Evolutionary conservation across 2,888 invertebrate species (phyloP), one percentile per base, ranked within the genome.

Genomic region (Adineta ricciae): DNA sequence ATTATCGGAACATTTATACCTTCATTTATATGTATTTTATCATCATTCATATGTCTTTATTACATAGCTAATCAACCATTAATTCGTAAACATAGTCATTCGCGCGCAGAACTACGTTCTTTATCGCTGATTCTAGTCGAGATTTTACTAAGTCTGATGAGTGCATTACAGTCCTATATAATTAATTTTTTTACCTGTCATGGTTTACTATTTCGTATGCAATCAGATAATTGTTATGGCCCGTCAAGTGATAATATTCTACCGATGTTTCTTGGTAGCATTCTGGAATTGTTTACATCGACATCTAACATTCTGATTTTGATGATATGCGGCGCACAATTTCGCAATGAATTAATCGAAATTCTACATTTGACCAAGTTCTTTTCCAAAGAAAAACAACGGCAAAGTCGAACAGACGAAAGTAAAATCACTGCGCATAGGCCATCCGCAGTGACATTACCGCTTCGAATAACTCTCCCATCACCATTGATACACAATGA

Each of bases 51-150:
- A 19, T 73, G 73, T 73, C 41, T 73, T 21, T 73, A 73, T 41
- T 73, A 73, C 38, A 73, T 73, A 38, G 24, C 73, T 2, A 73
- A 73, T 73, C 38, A 41, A 73, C 73, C 73, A 38, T 73, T 41
- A 73, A 73, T 73, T 38, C 36, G 73, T 38, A 73, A 73, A 73
- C 73, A 73, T 73, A 73, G 73, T 73, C 73, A 73, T 73, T 73
- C 73, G 24, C 73, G 73, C 38, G 73, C 73, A 24, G 73, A 73
- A 73, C 41, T 73, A 9, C 73, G 73, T 24, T 38, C 38, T 9
- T 38, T 73, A 38, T 73, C 36, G 4, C 41, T 73, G 14, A 73
- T 73, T 24, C 38, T 73, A 21, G 73, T 73, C 24, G 73, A 73
- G 38, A 73, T 73, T 41, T 7, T n/a, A 38, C 38, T 73, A 73